These are phyloP conservation scores for Caenorhabditis inopinata DNA, from an alignment of 1,140 invertebrate species.

Conservation along the genomic window DNA sequence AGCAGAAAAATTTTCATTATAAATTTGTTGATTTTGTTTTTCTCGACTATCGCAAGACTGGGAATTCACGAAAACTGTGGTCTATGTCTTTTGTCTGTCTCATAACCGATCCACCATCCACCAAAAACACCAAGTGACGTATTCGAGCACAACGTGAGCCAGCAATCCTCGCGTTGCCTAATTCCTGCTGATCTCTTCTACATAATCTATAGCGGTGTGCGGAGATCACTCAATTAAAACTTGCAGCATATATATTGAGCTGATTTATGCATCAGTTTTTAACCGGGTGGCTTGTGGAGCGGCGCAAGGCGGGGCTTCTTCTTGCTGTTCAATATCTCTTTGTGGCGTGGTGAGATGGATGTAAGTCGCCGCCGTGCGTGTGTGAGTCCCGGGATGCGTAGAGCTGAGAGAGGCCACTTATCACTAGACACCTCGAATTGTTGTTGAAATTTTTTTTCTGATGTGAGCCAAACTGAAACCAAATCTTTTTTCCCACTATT, in stretches of 20 bases:
- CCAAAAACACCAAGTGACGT: conserved; percentile 23
- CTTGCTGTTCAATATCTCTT: conserved; percentile 22
- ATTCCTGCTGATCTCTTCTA: background rate
- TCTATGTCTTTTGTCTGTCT: conserved; percentile 7
- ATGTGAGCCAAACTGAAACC: background rate
- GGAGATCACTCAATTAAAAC: conserved; percentile 31
- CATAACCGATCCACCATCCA: conserved; percentile 12
- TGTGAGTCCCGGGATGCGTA: conserved; percentile 9
- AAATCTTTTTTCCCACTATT: background rate
- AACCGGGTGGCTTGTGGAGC: background rate
- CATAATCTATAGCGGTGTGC: background rate
- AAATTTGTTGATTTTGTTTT: too few species aligned
- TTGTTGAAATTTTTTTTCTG: background rate
- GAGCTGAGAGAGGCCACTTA: conserved; percentile 1
- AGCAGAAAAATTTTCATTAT: too few species aligned
- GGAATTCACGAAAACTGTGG: background rate
- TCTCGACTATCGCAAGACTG: background rate
- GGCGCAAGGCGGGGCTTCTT: conserved; percentile 17
- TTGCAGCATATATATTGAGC: conserved; percentile 21
- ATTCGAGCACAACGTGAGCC: background rate
- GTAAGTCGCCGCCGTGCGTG: conserved; percentile 13
- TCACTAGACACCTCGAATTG: conserved; percentile 13
- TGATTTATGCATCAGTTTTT: conserved; percentile 28
- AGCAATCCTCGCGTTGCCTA: background rate
- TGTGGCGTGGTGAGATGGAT: background rate